Percentiles rank a stretch among this genome's conserved stretches.
phyloP scores from a whole-genome alignment of 2,113 vertebrate genomes.

The Phaetusa simplex region DNA sequence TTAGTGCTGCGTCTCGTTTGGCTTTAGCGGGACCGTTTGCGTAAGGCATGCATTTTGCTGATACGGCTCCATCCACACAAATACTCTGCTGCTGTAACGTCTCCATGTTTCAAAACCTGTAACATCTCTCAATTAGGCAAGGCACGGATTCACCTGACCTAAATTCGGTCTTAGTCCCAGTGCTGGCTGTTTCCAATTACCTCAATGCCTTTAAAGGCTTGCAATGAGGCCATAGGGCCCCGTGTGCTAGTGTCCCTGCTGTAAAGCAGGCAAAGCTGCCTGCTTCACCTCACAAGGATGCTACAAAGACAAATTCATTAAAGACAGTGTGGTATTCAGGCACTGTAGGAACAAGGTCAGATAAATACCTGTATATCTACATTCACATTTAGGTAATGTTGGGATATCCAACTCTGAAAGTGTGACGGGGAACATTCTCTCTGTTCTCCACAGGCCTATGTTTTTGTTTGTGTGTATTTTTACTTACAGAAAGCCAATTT shows the following conservation, averaged over 20 bases:
- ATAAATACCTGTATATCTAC: not conserved
- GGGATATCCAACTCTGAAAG: not conserved
- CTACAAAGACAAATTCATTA: not conserved
- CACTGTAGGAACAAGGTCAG: not conserved
- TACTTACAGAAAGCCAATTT: not conserved
- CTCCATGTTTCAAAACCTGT: not conserved
- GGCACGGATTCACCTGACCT: not conserved
- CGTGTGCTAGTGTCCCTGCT: fast-evolving
- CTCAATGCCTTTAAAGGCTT: not conserved
- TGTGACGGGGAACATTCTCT: not conserved
- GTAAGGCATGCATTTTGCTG: not conserved
- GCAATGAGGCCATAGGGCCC: not conserved
- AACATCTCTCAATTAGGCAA: not conserved
- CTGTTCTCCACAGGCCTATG: not conserved
- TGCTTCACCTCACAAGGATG: not conserved
- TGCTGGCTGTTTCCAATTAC: not conserved
- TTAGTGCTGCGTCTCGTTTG: not conserved
- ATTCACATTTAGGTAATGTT: not conserved
- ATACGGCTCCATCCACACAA: fast-evolving
- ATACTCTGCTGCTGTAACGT: not conserved
- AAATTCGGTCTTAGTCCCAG: not conserved
- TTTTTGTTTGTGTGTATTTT: not conserved
- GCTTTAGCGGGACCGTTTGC: not conserved
- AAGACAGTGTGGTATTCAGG: not conserved
- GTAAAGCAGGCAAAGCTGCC: not conserved